Evolutionary conservation across 2,888 invertebrate species (phyloP).

Genomic region (Caenorhabditis sulstoni): DNA sequence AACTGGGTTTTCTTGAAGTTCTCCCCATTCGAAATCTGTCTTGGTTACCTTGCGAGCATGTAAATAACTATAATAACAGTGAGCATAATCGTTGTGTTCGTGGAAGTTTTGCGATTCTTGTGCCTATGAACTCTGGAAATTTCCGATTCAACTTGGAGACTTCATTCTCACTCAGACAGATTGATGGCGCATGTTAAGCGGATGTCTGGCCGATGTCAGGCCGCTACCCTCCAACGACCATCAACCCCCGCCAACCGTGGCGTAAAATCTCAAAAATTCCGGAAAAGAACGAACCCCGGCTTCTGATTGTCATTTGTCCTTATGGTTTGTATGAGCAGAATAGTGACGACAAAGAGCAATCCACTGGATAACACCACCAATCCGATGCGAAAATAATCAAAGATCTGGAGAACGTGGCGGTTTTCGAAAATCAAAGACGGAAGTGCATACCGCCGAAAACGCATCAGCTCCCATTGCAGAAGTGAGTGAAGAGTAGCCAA

Average conservation of each 20-base stretch:
- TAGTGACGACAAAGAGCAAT: conserved; percentile 67
- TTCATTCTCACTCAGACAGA: too few relatives aligned
- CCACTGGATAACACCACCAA: conserved; percentile 65
- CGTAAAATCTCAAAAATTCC: too few relatives aligned
- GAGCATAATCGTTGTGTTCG: conserved; percentile 72
- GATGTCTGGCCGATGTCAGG: too few relatives aligned
- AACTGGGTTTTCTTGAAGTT: neutral
- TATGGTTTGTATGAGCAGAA: conserved; percentile 68
- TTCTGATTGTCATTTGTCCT: conserved; percentile 58
- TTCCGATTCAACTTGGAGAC: too few relatives aligned
- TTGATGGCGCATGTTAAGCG: too few relatives aligned
- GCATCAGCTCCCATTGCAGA: conserved; percentile 59
- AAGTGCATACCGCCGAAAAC: conserved; percentile 55
- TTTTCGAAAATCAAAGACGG: neutral
- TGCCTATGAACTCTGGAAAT: conserved; percentile 56
- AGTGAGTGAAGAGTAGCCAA: conserved; percentile 65
- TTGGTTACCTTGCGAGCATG: conserved; percentile 62
- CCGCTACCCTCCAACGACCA: too few relatives aligned
- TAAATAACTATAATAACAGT: conserved; percentile 72
- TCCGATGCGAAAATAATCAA: conserved; percentile 65
- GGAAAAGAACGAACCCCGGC: conserved; percentile 43
- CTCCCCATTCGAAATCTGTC: too few relatives aligned
- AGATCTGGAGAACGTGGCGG: conserved; percentile 42
- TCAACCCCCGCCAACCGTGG: too few relatives aligned
- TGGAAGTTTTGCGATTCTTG: conserved; percentile 54